Conservation (phyloP, 30 jellyfish, hydroid and myxozoan genomes). For the Pseudorhiza aurosa region DNA sequence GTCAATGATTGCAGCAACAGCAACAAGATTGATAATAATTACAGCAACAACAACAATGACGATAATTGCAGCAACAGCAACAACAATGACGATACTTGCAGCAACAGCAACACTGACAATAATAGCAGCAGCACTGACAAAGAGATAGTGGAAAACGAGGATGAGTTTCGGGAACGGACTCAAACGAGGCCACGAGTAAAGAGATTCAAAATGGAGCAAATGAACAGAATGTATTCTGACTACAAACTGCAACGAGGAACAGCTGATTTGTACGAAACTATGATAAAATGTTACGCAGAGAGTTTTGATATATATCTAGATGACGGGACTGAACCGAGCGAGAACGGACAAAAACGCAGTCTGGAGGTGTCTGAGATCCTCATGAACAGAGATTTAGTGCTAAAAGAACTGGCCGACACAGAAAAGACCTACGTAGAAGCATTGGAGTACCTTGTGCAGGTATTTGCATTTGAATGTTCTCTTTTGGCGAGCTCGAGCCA, state of each 20-base stretch:
- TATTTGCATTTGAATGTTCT: no score
- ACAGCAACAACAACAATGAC: neutral
- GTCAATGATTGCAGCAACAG: no score
- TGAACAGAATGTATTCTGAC: slow-evolving; percentile 62
- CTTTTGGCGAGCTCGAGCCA: no score
- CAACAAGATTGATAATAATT: no score
- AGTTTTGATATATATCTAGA: slow-evolving; percentile 46
- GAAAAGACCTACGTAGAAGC: slow-evolving; percentile 76
- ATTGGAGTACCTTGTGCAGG: slow-evolving; percentile 63
- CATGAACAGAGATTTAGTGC: slow-evolving; percentile 79
- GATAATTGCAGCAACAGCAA: neutral
- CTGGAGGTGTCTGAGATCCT: slow-evolving; percentile 57
- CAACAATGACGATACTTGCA: neutral
- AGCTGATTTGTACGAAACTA: slow-evolving; percentile 72
- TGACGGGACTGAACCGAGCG: slow-evolving; percentile 1
- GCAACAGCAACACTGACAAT: neutral
- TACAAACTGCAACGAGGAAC: slow-evolving; percentile 78
- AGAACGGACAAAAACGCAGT: slow-evolving; percentile 17
- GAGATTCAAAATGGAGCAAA: slow-evolving; percentile 77
- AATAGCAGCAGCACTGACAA: neutral
- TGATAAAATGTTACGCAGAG: slow-evolving; percentile 79
- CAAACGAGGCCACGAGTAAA: slow-evolving; percentile 51
- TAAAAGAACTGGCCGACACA: slow-evolving; percentile 86
- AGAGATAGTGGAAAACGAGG: neutral
- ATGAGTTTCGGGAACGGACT: slow-evolving; percentile 18